phyloP scores from a whole-genome alignment of 2,797 vertebrate genomes.

The Myotis vivesi region DNA sequence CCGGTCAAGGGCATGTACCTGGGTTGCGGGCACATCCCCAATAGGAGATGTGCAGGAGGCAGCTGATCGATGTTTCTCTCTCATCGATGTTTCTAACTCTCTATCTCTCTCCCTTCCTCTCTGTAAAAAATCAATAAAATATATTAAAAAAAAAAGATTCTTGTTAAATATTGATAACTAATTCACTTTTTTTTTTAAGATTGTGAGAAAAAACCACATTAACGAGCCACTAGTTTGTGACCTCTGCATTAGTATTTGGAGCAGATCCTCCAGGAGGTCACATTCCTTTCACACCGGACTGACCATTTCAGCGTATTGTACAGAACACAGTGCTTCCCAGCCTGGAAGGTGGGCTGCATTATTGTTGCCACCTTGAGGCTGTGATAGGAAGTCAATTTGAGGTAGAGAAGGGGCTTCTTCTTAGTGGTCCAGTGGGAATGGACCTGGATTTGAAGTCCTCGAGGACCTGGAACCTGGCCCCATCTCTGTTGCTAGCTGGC shows the following conservation, averaged over 20 bases:
- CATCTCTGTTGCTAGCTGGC: neutral
- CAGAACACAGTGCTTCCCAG: neutral
- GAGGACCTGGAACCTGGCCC: neutral
- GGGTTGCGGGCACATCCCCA: too few species aligned
- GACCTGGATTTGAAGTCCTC: neutral
- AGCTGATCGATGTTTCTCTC: too few species aligned
- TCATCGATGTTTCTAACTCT: too few species aligned
- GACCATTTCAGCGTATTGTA: rapidly evolving
- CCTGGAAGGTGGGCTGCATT: neutral
- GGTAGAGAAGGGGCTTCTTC: neutral
- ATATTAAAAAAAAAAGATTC: too few species aligned
- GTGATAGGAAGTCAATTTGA: neutral
- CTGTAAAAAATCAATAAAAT: too few species aligned
- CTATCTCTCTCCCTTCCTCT: too few species aligned
- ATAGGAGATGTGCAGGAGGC: too few species aligned
- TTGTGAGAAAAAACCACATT: neutral
- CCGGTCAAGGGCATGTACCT: too few species aligned
- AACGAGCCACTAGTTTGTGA: neutral
- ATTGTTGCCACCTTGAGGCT: neutral
- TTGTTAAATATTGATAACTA: conserved; percentile 38
- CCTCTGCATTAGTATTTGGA: neutral
- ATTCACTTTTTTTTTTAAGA: conserved; percentile 26
- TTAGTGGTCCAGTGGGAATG: neutral
- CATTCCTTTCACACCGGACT: neutral
- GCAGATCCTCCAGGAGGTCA: neutral